Evolutionary conservation across 2,797 vertebrate species (phyloP).

Genomic region (Pseudocheirus occidentalis): DNA sequence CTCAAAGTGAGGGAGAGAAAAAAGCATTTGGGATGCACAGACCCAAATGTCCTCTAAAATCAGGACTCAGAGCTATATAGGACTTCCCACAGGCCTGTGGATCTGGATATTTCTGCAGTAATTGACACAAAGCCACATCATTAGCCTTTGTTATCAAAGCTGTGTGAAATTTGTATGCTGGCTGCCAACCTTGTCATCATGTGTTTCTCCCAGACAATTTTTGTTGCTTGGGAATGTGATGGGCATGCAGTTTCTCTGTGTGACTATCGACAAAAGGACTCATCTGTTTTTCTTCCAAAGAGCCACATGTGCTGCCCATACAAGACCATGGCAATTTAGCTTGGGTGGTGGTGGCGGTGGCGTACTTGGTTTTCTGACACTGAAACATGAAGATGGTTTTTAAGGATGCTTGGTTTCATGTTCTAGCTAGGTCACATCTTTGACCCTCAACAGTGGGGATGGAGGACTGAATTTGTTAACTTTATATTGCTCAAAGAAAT

Average conservation of each 20-base stretch:
- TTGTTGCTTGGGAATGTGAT: not conserved
- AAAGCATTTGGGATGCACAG: not conserved
- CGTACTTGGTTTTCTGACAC: not conserved
- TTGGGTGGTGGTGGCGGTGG: not conserved
- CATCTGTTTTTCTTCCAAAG: not conserved
- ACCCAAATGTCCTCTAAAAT: not conserved
- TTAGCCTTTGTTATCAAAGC: not conserved
- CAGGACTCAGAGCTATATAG: not conserved
- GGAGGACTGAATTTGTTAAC: not conserved
- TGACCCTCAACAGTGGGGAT: not conserved
- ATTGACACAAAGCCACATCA: constrained; percentile 6
- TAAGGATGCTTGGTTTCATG: not conserved
- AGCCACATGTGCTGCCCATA: not conserved
- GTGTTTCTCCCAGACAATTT: not conserved
- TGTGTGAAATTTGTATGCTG: not conserved
- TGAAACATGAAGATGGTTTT: not conserved
- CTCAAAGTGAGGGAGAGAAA: not conserved
- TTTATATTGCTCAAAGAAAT: not conserved
- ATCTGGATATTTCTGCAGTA: not conserved
- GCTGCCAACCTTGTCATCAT: not conserved
- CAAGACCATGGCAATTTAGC: not conserved
- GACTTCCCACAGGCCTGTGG: not conserved
- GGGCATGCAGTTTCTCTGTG: not conserved
- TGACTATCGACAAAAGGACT: not conserved
- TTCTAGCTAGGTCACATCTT: not conserved